Conservation (phyloP, 2,113 vertebrate species). For the Coptodon rendalli region DNA sequence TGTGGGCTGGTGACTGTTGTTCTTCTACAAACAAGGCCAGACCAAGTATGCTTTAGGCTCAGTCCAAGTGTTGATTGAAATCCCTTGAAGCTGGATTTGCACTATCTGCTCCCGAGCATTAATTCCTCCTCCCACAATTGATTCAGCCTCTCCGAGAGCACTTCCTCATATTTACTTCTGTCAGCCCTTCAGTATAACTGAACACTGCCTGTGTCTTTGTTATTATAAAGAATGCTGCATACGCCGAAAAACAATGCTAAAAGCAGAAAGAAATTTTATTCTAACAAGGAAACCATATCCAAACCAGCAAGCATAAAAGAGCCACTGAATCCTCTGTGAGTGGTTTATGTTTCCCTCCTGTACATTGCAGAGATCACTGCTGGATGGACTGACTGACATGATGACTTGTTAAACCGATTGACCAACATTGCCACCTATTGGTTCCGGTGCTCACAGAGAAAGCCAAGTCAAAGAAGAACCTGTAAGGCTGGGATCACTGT, state of each 20-base stretch:
- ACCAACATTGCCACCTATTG: constrained; percentile 41
- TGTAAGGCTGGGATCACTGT: background rate
- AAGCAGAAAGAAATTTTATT: background rate
- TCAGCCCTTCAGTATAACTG: background rate
- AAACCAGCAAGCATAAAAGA: background rate
- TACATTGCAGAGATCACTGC: background rate
- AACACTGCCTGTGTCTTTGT: background rate
- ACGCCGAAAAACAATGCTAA: background rate
- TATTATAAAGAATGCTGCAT: background rate
- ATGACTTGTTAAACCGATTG: background rate
- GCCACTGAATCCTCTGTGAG: background rate
- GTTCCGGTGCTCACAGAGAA: background rate
- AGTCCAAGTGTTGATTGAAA: constrained; percentile 51
- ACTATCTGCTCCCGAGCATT: constrained; percentile 38
- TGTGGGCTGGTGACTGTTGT: background rate
- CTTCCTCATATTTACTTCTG: background rate
- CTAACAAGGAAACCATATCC: background rate
- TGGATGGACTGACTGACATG: background rate
- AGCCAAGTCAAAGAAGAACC: background rate
- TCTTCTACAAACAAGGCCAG: constrained; percentile 18
- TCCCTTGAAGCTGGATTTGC: constrained; percentile 18
- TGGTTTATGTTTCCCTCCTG: background rate
- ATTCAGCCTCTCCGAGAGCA: background rate
- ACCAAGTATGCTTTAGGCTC: background rate
- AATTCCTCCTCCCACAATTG: constrained; percentile 32